Evolutionary conservation across 2,113 vertebrate species (phyloP).

Genomic region (Burhinus bistriatus): DNA sequence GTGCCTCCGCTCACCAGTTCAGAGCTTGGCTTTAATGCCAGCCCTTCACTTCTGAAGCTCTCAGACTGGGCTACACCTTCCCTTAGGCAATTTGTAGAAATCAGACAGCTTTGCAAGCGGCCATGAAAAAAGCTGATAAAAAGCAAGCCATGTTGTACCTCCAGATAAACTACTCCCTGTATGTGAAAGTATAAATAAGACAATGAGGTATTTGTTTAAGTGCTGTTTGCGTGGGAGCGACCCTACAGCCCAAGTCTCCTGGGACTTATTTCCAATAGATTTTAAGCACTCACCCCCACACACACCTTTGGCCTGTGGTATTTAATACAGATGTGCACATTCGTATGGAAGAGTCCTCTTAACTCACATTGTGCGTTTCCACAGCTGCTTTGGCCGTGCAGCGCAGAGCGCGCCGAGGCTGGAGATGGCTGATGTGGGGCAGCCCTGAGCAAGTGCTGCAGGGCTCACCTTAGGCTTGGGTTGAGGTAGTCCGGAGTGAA

Average conservation of each 20-base stretch:
- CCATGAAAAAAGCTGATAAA: not conserved
- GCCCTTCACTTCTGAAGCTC: not conserved
- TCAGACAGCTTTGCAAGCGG: not conserved
- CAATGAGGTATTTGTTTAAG: not conserved
- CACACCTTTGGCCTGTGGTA: not conserved
- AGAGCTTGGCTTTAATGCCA: not conserved
- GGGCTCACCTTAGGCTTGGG: not conserved
- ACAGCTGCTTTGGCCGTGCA: not conserved
- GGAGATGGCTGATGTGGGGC: not conserved
- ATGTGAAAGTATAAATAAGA: not conserved
- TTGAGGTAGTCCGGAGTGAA: not conserved
- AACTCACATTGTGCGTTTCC: not conserved
- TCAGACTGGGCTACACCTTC: not conserved
- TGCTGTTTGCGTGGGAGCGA: fast-evolving
- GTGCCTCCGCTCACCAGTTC: not conserved
- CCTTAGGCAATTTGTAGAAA: not conserved
- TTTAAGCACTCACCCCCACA: not conserved
- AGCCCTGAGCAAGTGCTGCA: not conserved
- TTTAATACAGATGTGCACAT: not conserved
- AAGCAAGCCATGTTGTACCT: not conserved
- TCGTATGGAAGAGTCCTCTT: fast-evolving
- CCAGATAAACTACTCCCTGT: not conserved
- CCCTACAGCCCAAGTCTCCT: not conserved
- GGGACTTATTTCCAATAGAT: not conserved
- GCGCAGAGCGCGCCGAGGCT: not conserved